Conservation (phyloP, 2,113 vertebrate genomes). For the Phaetusa simplex region DNA sequence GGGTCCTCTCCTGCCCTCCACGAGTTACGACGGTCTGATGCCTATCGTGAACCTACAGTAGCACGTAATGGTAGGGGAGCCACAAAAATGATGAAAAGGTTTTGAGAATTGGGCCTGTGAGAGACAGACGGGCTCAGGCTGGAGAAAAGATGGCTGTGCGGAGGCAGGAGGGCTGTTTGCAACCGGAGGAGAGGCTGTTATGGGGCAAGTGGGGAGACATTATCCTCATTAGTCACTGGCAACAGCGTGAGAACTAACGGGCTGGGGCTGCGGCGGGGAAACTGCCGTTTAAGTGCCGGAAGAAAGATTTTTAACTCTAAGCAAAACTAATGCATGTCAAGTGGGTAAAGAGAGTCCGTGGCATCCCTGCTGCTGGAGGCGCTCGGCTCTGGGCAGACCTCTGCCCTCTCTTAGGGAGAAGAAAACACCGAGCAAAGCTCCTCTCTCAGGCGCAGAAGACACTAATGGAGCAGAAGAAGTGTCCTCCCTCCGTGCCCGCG, state of each 20-base stretch:
- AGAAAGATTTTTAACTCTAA: neutral
- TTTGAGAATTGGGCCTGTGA: neutral
- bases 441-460: neutral
- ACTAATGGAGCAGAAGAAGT: neutral
- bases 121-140: neutral
- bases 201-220: neutral
- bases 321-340: neutral
- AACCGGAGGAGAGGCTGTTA: neutral
- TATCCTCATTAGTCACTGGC: neutral
- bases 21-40: neutral
- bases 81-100: neutral
- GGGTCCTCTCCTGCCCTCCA: neutral
- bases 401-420: neutral
- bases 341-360: neutral
- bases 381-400: neutral
- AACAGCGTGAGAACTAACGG: accelerated
- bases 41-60: neutral
- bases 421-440: neutral
- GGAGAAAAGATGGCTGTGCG: neutral
- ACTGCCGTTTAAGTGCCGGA: neutral
- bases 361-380: neutral
- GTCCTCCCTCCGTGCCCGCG: neutral
- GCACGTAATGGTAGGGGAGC: neutral
- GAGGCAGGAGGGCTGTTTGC: neutral
- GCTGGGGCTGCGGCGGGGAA: neutral